phyloP scores from a whole-genome alignment of 2,113 vertebrate genomes.

The Lycaon pictus region DNA sequence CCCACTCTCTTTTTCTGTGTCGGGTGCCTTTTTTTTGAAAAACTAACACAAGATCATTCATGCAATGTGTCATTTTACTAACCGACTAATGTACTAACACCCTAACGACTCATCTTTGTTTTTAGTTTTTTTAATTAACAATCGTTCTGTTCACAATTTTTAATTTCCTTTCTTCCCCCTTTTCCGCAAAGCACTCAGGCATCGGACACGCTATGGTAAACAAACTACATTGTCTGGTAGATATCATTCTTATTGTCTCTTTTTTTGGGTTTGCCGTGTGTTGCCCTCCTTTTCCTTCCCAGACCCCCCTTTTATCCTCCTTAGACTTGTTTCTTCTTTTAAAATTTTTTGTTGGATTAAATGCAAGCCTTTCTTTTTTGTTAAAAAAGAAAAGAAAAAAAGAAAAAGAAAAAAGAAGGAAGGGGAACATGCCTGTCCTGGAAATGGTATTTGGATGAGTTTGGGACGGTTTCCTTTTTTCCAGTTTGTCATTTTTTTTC shows the following conservation, averaged over 20 bases:
- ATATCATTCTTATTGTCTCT: slow-evolving; percentile 99
- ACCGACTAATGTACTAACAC: slow-evolving; percentile 95
- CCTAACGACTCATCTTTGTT: slow-evolving; percentile 97
- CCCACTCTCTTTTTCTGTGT: slow-evolving; percentile 89
- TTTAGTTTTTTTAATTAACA: slow-evolving; percentile 99
- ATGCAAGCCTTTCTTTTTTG: slow-evolving; percentile 86
- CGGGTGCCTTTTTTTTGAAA: slow-evolving; percentile 90
- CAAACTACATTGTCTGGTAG: slow-evolving; percentile 99
- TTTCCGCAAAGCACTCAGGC: slow-evolving; percentile 99
- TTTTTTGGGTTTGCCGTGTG: slow-evolving; percentile 99
- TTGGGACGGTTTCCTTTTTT: slow-evolving; percentile 66
- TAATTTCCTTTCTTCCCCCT: slow-evolving; percentile 99
- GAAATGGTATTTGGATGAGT: slow-evolving; percentile 80
- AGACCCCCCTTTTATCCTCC: slow-evolving; percentile 78
- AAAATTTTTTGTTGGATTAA: slow-evolving; percentile 89
- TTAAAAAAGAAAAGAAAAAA: background rate
- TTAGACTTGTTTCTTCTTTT: slow-evolving; percentile 84
- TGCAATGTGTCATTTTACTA: slow-evolving; percentile 98
- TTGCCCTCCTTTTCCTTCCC: slow-evolving; percentile 91
- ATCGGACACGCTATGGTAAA: slow-evolving; percentile 99
- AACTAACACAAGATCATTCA: slow-evolving; percentile 97
- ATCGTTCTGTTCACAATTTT: slow-evolving; percentile 99
- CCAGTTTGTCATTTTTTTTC: slow-evolving; percentile 67
- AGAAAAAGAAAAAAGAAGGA: slow-evolving; percentile 59
- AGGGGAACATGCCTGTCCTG: slow-evolving; percentile 68